Conservation (phyloP, 2,113 vertebrate species). For the Gnathonemus longibarbis region DNA sequence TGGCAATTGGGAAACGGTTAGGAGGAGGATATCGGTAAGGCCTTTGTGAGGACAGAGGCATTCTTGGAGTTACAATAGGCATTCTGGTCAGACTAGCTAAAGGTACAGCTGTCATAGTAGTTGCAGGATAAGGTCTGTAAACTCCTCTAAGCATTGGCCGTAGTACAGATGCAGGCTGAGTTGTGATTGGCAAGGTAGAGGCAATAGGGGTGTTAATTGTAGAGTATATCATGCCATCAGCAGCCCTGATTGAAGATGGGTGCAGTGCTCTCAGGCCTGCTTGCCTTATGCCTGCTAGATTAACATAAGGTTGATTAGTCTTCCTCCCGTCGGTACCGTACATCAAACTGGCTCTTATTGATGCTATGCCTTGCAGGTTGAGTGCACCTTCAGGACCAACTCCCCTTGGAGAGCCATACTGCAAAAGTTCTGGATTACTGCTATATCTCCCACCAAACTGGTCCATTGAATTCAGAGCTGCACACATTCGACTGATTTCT, state of each 20-base stretch:
- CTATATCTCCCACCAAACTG: constrained; percentile 77
- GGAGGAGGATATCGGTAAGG: constrained; percentile 73
- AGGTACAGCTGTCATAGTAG: constrained; percentile 74
- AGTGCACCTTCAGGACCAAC: constrained; percentile 53
- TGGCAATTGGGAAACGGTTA: constrained; percentile 55
- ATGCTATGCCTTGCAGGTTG: constrained; percentile 68
- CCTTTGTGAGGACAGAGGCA: constrained; percentile 71
- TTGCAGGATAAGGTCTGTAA: constrained; percentile 75
- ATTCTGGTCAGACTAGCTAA: constrained; percentile 80
- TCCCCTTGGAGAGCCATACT: constrained; percentile 69
- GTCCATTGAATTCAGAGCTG: constrained; percentile 91
- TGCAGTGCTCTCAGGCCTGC: constrained; percentile 76
- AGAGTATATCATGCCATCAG: constrained; percentile 97
- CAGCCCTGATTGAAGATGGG: constrained; percentile 80
- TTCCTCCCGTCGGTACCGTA: constrained; percentile 76
- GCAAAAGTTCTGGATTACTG: constrained; percentile 68
- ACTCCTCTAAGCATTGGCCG: constrained; percentile 78
- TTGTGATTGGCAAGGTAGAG: constrained; percentile 96
- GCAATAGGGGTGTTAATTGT: constrained; percentile 96
- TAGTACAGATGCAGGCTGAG: constrained; percentile 82
- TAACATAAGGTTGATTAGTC: constrained; percentile 67
- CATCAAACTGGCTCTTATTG: constrained; percentile 72
- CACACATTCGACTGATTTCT: constrained; percentile 96
- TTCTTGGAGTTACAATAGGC: constrained; percentile 74
- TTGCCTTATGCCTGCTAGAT: constrained; percentile 70